These are phyloP conservation scores for Crenichthys baileyi DNA, from an alignment of 2,797 vertebrate genomes.

Conservation along the genomic window DNA sequence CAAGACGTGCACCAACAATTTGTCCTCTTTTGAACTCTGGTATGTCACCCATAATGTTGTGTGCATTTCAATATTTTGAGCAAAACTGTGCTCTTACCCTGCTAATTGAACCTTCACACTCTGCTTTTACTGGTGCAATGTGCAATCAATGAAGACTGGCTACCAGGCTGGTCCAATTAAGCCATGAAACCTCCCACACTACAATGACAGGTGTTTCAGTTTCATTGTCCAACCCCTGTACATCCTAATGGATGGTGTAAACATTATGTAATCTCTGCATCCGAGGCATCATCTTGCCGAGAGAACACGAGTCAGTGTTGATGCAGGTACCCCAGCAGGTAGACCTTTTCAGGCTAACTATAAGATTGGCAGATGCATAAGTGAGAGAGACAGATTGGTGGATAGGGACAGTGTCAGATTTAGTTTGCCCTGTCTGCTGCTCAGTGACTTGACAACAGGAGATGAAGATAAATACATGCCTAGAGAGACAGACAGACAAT, in stretches of 20 bases:
- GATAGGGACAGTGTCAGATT: slow-evolving; percentile 31
- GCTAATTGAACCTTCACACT: too few relatives aligned
- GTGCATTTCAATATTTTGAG: too few relatives aligned
- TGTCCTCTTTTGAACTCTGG: too few relatives aligned
- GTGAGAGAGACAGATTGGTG: slow-evolving; percentile 16
- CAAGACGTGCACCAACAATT: too few relatives aligned
- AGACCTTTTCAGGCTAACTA: slow-evolving; percentile 28
- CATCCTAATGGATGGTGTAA: slow-evolving; percentile 31
- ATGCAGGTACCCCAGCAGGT: slow-evolving; percentile 29
- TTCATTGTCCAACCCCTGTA: too few relatives aligned
- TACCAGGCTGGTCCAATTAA: too few relatives aligned
- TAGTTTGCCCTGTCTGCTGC: slow-evolving; percentile 24
- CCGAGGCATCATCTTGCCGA: background rate
- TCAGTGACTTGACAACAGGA: slow-evolving; percentile 13
- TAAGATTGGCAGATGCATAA: slow-evolving; percentile 18
- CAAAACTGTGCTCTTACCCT: too few relatives aligned
- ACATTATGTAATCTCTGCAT: slow-evolving; percentile 17
- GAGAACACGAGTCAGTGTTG: slow-evolving; percentile 27
- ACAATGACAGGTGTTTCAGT: too few relatives aligned
- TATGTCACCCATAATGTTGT: too few relatives aligned
- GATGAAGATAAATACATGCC: slow-evolving; percentile 43
- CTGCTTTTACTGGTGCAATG: too few relatives aligned
- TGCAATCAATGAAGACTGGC: too few relatives aligned
- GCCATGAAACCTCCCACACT: too few relatives aligned
- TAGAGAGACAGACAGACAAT: slow-evolving; percentile 15